Base-by-base conservation (phyloP, 2,888 invertebrate species). In the Synergus itoensis region DNA sequence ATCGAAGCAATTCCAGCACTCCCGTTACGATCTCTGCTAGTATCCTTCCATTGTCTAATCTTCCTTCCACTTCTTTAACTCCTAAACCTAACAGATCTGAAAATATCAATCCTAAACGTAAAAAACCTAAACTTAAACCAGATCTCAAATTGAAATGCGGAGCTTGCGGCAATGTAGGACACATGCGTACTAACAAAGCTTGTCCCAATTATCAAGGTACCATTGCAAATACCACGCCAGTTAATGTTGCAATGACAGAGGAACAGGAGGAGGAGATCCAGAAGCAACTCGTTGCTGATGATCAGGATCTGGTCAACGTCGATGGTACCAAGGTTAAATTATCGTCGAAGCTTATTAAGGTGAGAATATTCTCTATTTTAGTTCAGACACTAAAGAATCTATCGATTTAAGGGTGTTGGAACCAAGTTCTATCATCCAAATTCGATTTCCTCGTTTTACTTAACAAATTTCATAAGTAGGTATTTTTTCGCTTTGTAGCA, bases 251-350 rank as follows among this genome's bases (percentile, higher is more conserved):
- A 1, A 93, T 95, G 92, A 96, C 96, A 0, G 97, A 98, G 87
- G 96, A 97, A 87, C 95, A 97, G 88, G 96, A 96, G 87, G 96
- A 96, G 86, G 96, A 96, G 85, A 95, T 96, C 80, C 96, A 96
- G 86, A 95, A 95, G 86, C 95, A 95, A 87, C 93, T 96, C 36
- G 95, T 95, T 77, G 95, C 95, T 11, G 96, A 97, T 77, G 96
- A 96, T 87, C 96, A 97, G 87, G 97, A 97, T 89, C 93, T 97
- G 81, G 97, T 97, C 0, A 98, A 98, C 92, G 96, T 98, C 0
- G 98, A 98, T 86, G 98, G 98, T n/a, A 98, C 98, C 0, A 98
- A 98, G 93, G 95, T 98, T 0, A 98, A 96, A 78, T 92, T 98
- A 48, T 97, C 97, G 21, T 95, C 97, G 79, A 97, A 97, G 92